Evolutionary conservation across 2,888 invertebrate species (phyloP), one percentile per base, ranked within the genome.

Genomic region (Cerastoderma edule): DNA sequence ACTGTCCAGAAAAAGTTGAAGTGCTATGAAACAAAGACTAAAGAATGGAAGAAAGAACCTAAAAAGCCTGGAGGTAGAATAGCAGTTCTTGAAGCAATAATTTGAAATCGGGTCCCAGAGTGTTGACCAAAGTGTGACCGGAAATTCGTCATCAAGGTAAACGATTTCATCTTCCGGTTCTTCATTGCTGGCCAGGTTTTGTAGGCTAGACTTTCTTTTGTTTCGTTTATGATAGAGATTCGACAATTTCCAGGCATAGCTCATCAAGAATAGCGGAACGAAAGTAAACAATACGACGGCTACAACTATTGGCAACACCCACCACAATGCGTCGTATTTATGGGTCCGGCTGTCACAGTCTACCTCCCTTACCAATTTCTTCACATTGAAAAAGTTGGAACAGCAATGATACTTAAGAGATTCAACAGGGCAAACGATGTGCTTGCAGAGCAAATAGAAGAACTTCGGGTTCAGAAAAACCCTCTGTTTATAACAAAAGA

Each of bases 371-470:
- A 50, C 32, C 8, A 63, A 60, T 2, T 10, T 46, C 0, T 24
- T 32, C 19, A 39, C 39, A n/a, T 72, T 71, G 67, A 65, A 82
- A 19, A 44, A 67, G 30, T 74, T 69, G 0, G 60, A 64, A 39
- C 84, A 82, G 48, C 84, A 84, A 13, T 46, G 32, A 50, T 82
- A 78, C 33, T 78, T 67, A 2, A 80, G 66, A 0, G 80, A 66
- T 53, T 82, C 82, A 13, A 80, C 19, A 0, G 84, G 82, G 72
- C 84, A 84, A 3, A 84, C 71, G 6, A 84, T 67, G 57, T 84
- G 73, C 0, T 74, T 75, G 46, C 84, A 84, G 24, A 84, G 24
- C 2, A 28, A 28, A 53, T 78, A 84, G 16, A 82, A 24, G 10
- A 67, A 32, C 6, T 79, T 13, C 6, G 74, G 60, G 10, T 76